Base-by-base conservation (phyloP, 2,113 vertebrate species). In the Triplophysa siluroides region DNA sequence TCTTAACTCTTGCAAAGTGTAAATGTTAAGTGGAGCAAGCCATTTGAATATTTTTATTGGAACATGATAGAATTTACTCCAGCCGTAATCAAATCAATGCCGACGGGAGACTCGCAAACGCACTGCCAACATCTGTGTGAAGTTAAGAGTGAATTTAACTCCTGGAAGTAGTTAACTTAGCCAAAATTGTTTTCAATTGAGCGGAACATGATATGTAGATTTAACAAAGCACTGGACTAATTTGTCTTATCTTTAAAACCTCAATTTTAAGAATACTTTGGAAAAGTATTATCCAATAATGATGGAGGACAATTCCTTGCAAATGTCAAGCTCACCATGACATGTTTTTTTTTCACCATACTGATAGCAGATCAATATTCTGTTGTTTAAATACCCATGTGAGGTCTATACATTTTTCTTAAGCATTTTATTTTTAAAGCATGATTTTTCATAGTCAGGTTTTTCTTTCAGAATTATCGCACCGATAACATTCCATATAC, bases 71-170 rank as follows among this genome's bases (percentile, higher is more conserved):
- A 74, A 21, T 38, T 8, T 43, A 38, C n/a, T n/a, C 33, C 12
- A 74, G 71, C 3, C 21, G 1, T 74, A 61, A 72, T 72, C n/a
- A 61, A 74, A 74, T 6, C 26, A 72, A n/a, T 56, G 50, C 9
- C 50, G 47, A 50, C 9, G 33, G 33, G 5, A 38, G 33, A 38
- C 5, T n/a, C 13, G 7, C 14, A 72, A 38, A 14, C n/a, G 14
- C 41, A 47, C 33, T 13, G 62, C 13, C 7, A 13, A 6, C 71
- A 74, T 74, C 56, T 74, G 71, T 33, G 21, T 60, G 21, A 52
- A 4, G 21, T 69, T 50, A 43, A 21, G 19, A 38, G 50, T 13
- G 47, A 29, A 19, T 19, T 14, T 1, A 70, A 54, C 47, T 58
- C 6, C 50, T 58, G 24, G 4, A 56, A 38, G 26, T 72, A 9